Conservation (phyloP, 2,113 vertebrate genomes). For the Cyrtonyx montezumae region DNA sequence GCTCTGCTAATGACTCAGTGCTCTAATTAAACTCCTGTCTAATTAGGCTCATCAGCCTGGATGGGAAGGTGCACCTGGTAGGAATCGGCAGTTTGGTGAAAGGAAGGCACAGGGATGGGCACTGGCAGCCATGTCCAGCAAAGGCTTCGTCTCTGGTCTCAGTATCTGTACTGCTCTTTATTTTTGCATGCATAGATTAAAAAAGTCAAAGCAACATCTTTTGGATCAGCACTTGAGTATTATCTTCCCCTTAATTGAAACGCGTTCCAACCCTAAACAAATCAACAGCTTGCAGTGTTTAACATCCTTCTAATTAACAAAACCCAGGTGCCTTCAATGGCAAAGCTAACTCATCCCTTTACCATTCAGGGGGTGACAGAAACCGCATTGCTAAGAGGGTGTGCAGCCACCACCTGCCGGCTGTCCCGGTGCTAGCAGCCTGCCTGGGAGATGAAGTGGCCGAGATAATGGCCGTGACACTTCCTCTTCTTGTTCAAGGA, state of each 20-base stretch:
- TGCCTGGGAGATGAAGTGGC: neutral
- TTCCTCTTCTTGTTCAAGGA: neutral
- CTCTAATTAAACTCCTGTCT: slow-evolving; percentile 51
- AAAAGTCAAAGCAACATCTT: neutral
- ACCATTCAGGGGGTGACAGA: neutral
- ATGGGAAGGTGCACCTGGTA: neutral
- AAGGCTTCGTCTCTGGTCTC: neutral
- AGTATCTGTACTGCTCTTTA: too few relatives aligned
- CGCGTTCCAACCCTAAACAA: neutral
- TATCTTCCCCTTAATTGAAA: neutral
- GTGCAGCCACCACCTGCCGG: neutral
- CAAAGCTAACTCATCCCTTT: neutral
- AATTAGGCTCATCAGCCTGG: neutral
- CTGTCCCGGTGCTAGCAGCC: neutral
- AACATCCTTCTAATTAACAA: neutral
- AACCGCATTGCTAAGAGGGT: neutral
- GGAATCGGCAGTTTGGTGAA: neutral
- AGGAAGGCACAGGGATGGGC: neutral
- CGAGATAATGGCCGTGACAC: too few relatives aligned
- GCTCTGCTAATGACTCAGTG: neutral
- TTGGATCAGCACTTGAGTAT: neutral
- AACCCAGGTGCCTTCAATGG: neutral
- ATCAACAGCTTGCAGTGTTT: neutral
- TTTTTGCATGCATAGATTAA: neutral
- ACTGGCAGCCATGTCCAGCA: neutral